Percentiles rank a stretch among this genome's conserved stretches.
These are phyloP conservation scores for Trachelus iudaicus DNA, from an alignment of 2,888 invertebrate species.

Conservation along the genomic window DNA sequence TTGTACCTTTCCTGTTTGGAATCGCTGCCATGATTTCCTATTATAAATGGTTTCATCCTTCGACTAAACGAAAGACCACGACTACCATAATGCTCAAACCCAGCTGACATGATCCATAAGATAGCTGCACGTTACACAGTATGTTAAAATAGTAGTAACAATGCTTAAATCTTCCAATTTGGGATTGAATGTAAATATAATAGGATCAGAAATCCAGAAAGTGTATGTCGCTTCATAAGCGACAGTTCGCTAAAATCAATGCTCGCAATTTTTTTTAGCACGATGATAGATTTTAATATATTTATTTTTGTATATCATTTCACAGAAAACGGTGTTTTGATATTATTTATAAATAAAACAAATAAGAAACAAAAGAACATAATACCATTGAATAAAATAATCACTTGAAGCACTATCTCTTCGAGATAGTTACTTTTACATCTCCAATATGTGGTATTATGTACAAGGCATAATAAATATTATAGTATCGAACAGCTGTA, in stretches of 20 bases:
- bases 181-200: neutral
- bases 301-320: neutral
- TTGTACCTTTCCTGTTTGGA: constrained; percentile 76
- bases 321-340: neutral
- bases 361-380: neutral
- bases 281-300: neutral
- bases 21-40: constrained; percentile 78
- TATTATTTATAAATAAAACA: neutral
- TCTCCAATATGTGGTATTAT: neutral
- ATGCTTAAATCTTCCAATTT: neutral
- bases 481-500: neutral
- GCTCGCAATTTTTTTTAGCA: neutral
- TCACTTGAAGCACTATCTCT: neutral
- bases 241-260: neutral
- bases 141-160: neutral
- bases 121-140: neutral
- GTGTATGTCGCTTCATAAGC: neutral
- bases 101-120: neutral
- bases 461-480: neutral
- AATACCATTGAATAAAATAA: neutral
- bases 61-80: constrained; percentile 27
- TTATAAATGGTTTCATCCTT: constrained; percentile 78
- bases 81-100: neutral
- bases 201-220: neutral
- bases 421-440: neutral